A percentile compares a stretch with the other conserved stretches of the same genome.
Conservation (phyloP, 2,888 invertebrate genomes). For the Apodemia zela region DNA sequence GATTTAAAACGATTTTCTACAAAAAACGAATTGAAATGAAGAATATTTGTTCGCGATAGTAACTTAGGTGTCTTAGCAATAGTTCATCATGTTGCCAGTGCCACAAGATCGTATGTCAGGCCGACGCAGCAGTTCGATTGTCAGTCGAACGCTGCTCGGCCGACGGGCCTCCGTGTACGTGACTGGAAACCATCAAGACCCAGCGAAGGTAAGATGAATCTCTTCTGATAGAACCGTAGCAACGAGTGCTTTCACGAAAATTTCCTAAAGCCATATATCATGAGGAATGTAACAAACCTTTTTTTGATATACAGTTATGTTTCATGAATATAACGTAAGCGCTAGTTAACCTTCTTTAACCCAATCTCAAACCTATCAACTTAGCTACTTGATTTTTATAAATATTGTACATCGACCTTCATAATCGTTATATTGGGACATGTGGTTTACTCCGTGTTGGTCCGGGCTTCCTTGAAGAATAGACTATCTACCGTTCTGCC, state of each 20-base stretch:
- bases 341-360: neutral
- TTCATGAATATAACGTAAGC: neutral
- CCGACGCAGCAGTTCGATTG: conserved; percentile 84
- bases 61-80: conserved; percentile 19
- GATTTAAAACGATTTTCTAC: neutral
- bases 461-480: too few relatives aligned
- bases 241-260: neutral
- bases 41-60: neutral
- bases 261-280: conserved; percentile 5
- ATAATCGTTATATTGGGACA: too few relatives aligned
- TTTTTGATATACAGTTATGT: neutral
- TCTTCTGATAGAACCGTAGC: neutral
- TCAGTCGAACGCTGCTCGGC: conserved; percentile 83
- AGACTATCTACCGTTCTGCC: too few relatives aligned
- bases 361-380: too few relatives aligned
- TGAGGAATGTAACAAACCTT: neutral
- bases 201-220: conserved; percentile 79
- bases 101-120: conserved; percentile 81
- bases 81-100: conserved; percentile 68
- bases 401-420: too few relatives aligned
- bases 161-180: conserved; percentile 83
- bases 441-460: too few relatives aligned
- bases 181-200: conserved; percentile 81
- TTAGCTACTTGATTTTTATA: too few relatives aligned
- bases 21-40: neutral